Conservation (phyloP, 2,888 invertebrate species). For the Vesta saturnalis region DNA sequence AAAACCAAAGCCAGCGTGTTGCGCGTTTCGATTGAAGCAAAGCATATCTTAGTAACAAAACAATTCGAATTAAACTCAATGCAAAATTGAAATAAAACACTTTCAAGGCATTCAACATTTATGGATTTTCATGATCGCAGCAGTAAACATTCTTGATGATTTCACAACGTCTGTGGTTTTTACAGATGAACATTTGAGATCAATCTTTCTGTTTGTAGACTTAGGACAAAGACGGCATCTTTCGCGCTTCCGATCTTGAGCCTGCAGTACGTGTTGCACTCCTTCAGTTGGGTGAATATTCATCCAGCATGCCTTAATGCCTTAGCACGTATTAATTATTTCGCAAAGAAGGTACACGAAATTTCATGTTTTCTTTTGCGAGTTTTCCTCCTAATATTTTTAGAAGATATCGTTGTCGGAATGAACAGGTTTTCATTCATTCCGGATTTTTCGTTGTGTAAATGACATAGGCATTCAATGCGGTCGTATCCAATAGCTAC, state of each 20-base stretch:
- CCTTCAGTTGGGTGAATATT: not conserved
- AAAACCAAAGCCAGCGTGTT: too few relatives aligned
- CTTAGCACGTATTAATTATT: not conserved
- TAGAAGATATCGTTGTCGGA: too few relatives aligned
- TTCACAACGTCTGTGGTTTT: not conserved
- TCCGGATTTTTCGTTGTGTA: slow-evolving; percentile 2
- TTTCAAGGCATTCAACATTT: not conserved
- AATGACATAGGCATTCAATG: not conserved
- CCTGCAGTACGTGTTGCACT: too few relatives aligned
- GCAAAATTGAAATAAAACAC: too few relatives aligned
- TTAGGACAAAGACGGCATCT: not conserved
- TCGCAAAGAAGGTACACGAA: not conserved
- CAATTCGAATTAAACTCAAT: too few relatives aligned
- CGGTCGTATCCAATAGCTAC: not conserved
- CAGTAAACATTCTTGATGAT: not conserved
- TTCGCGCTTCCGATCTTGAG: not conserved
- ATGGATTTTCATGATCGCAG: not conserved
- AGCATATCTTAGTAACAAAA: too few relatives aligned
- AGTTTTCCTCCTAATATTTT: too few relatives aligned
- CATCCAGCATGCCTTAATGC: not conserved
- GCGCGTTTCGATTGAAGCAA: too few relatives aligned
- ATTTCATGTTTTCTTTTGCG: not conserved
- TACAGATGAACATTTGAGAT: too few relatives aligned
- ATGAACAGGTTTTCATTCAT: too few relatives aligned
- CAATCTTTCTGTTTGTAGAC: not conserved